Evolutionary conservation across 2,888 invertebrate genomes (phyloP).

Genomic region (Theretra japonica): DNA sequence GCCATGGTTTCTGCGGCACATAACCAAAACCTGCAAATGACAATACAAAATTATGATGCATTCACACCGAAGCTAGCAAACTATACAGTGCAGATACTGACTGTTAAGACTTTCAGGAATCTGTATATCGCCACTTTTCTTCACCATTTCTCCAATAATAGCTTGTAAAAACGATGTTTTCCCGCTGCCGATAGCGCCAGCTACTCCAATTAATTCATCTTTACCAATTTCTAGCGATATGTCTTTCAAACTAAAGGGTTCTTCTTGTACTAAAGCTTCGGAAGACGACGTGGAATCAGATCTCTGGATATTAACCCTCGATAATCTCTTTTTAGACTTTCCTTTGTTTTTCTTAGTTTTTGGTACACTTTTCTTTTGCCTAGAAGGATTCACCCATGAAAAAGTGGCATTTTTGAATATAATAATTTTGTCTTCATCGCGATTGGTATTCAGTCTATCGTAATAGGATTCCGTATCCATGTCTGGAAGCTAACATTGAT

Average conservation of each 20-base stretch:
- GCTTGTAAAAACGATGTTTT: slow-evolving; percentile 94
- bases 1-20: slow-evolving; percentile 96
- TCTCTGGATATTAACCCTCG: slow-evolving; percentile 59
- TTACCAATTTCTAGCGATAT: slow-evolving; percentile 74
- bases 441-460: slow-evolving; percentile 75
- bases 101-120: slow-evolving; percentile 88
- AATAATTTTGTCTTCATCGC: slow-evolving; percentile 83
- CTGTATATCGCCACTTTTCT: slow-evolving; percentile 87
- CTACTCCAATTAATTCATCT: slow-evolving; percentile 93
- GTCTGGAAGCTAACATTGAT: slow-evolving; percentile 82
- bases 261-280: slow-evolving; percentile 51
- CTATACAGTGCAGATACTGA: slow-evolving; percentile 50
- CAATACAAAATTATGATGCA: slow-evolving; percentile 26
- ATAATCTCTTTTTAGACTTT: slow-evolving; percentile 73
- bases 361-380: slow-evolving; percentile 55
- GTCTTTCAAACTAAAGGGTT: slow-evolving; percentile 67
- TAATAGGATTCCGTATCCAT: slow-evolving; percentile 87
- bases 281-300: slow-evolving; percentile 65
- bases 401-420: slow-evolving; percentile 86
- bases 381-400: slow-evolving; percentile 81
- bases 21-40: slow-evolving; percentile 89
- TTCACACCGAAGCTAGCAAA: slow-evolving; percentile 5
- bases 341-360: slow-evolving; percentile 78
- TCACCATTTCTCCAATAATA: slow-evolving; percentile 93
- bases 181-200: slow-evolving; percentile 95